Conservation (phyloP, 2,888 invertebrate genomes). For the Mesochorus sp. region DNA sequence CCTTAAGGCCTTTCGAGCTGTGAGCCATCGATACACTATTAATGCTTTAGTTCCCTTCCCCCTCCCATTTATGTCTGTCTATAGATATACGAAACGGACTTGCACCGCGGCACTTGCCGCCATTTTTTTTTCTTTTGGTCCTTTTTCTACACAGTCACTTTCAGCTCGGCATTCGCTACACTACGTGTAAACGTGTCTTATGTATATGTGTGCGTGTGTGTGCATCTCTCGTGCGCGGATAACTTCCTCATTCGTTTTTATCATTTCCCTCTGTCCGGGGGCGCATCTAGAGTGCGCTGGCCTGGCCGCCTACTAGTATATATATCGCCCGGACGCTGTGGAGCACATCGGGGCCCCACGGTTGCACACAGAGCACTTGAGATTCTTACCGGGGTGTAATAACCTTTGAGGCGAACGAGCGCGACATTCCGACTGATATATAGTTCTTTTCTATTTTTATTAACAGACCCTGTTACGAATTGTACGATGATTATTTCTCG, state of each 20-base stretch:
- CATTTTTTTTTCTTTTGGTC: constrained; percentile 6
- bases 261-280: constrained; percentile 28
- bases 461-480: too few species aligned
- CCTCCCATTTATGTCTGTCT: constrained; percentile 2
- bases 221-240: constrained; percentile 30
- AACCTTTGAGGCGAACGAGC: constrained; percentile 50
- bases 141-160: constrained; percentile 32
- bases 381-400: constrained; percentile 59
- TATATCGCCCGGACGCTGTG: background rate
- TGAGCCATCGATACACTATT: constrained; percentile 7
- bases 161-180: constrained; percentile 44
- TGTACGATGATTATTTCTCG: too few species aligned
- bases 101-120: constrained; percentile 25
- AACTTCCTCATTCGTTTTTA: constrained; percentile 60
- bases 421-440: constrained; percentile 37
- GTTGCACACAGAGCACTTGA: constrained; percentile 23
- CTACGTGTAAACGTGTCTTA: background rate
- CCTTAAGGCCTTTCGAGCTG: background rate
- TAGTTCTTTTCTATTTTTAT: too few species aligned
- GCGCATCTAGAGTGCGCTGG: constrained; percentile 19
- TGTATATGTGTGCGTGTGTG: background rate
- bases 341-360: constrained; percentile 22
- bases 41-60: background rate
- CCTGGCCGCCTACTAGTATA: constrained; percentile 28
- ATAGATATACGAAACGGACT: background rate